phyloP scores from a whole-genome alignment of 2,888 invertebrate genomes.

The Drosophila atripex region DNA sequence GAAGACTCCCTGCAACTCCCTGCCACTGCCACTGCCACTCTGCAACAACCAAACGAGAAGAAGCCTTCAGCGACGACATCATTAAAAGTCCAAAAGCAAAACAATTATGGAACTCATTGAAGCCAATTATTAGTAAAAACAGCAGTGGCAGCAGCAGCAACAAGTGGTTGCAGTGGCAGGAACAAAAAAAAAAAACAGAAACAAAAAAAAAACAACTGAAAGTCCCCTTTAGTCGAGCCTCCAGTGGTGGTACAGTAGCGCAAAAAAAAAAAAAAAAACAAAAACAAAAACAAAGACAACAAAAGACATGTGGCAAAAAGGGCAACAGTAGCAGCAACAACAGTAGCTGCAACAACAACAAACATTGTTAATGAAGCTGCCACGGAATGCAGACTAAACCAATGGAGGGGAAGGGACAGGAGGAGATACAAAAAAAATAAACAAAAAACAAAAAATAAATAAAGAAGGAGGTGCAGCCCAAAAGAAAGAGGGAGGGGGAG shows the following conservation, averaged over 20 bases:
- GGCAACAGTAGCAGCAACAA: slow-evolving; percentile 54
- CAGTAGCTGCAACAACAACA: slow-evolving; percentile 53
- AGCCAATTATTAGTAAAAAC: slow-evolving; percentile 81
- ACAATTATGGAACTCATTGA: slow-evolving; percentile 83
- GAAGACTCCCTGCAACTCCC: slow-evolving; percentile 23
- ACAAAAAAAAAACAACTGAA: slow-evolving; percentile 53
- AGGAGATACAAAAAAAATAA: background rate
- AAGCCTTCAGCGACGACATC: slow-evolving; percentile 60
- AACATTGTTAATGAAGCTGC: slow-evolving; percentile 78
- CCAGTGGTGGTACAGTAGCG: slow-evolving; percentile 53
- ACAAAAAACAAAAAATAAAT: background rate
- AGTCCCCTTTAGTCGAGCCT: too few species aligned
- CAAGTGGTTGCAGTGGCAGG: slow-evolving; percentile 52
- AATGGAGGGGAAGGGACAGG: slow-evolving; percentile 7
- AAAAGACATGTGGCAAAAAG: slow-evolving; percentile 72
- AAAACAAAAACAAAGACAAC: slow-evolving; percentile 69
- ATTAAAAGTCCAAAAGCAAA: slow-evolving; percentile 79
- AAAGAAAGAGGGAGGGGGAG: slow-evolving; percentile 11
- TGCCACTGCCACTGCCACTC: slow-evolving; percentile 3
- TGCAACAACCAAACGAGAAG: background rate
- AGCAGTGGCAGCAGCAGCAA: slow-evolving; percentile 46
- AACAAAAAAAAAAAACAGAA: slow-evolving; percentile 23
- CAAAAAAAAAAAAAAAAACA: slow-evolving; percentile 52
- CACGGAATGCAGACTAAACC: slow-evolving; percentile 58
- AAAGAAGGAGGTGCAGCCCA: background rate